Conservation (phyloP, 2,888 invertebrate species). For the Athalia cordata region DNA sequence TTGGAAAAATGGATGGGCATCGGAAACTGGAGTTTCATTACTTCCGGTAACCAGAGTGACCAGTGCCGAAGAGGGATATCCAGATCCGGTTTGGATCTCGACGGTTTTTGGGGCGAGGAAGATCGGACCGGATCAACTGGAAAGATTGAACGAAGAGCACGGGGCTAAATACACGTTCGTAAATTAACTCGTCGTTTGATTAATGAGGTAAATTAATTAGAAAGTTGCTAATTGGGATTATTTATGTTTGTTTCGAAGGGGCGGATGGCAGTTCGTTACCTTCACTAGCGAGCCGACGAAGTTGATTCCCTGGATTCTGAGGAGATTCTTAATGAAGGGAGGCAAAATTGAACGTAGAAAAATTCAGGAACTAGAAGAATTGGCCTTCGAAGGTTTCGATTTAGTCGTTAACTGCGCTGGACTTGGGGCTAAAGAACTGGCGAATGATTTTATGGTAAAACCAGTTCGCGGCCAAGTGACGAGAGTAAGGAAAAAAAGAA, state of each 20-base stretch:
- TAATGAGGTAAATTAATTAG: constrained; percentile 23
- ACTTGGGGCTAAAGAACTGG: constrained; percentile 79
- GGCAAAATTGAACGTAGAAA: constrained; percentile 76
- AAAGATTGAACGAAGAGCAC: constrained; percentile 60
- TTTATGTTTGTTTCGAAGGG: constrained; percentile 69
- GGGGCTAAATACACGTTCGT: constrained; percentile 71
- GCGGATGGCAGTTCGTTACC: constrained; percentile 80
- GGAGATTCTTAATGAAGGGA: constrained; percentile 77
- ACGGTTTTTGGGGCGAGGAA: constrained; percentile 73
- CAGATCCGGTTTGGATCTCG: constrained; percentile 71
- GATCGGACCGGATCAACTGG: constrained; percentile 67
- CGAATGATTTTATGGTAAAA: constrained; percentile 78
- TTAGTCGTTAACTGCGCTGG: constrained; percentile 89
- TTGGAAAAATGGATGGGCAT: constrained; percentile 75
- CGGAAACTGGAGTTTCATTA: constrained; percentile 74
- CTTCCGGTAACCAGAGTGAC: constrained; percentile 72
- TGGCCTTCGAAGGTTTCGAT: constrained; percentile 76
- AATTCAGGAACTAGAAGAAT: constrained; percentile 75
- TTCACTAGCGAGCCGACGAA: constrained; percentile 81
- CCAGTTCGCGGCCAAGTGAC: constrained; percentile 87
- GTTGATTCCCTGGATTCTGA: constrained; percentile 81
- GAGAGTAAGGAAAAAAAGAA: constrained; percentile 73
- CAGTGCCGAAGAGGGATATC: constrained; percentile 62
- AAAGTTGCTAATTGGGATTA: neutral
- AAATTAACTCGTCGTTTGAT: neutral